Evolutionary conservation across 2,888 invertebrate species (phyloP).

Genomic region (Thecocarcelia acutangulata): DNA sequence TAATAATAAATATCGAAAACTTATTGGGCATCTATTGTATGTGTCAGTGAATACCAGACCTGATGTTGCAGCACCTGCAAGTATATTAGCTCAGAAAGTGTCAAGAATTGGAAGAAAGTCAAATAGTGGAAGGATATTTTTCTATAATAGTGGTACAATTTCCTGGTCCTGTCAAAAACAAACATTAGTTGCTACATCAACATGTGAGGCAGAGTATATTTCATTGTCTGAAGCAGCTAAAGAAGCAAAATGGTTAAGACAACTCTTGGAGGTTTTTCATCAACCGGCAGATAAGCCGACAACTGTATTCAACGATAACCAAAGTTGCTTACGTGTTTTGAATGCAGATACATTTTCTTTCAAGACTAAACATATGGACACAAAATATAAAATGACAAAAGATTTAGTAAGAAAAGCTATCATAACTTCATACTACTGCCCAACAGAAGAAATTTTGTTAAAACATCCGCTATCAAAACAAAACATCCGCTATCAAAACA

Average conservation of each 20-base stretch:
- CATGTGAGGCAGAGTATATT: slow-evolving; percentile 43
- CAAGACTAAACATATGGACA: slow-evolving; percentile 54
- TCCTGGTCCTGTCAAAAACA: slow-evolving; percentile 45
- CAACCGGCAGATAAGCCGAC: slow-evolving; percentile 68
- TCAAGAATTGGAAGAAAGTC: too few relatives aligned
- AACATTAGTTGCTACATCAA: slow-evolving; percentile 24
- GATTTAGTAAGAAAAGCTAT: slow-evolving; percentile 58
- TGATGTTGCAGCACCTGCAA: slow-evolving; percentile 54
- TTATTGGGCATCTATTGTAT: slow-evolving; percentile 59
- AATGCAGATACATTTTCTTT: slow-evolving; percentile 47
- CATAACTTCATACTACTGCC: slow-evolving; percentile 70
- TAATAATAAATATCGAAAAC: slow-evolving; percentile 50
- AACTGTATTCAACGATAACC: slow-evolving; percentile 71
- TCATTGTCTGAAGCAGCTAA: slow-evolving; percentile 44
- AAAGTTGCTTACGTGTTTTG: slow-evolving; percentile 40
- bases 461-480: slow-evolving; percentile 15
- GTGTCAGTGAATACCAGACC: slow-evolving; percentile 58
- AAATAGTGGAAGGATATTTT: too few relatives aligned
- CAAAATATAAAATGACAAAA: slow-evolving; percentile 51
- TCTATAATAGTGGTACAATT: too few relatives aligned
- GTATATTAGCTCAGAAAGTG: slow-evolving; percentile 72
- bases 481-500: background rate
- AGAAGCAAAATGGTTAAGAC: slow-evolving; percentile 38
- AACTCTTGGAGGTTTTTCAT: slow-evolving; percentile 38
- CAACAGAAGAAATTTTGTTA: slow-evolving; percentile 71